A percentile compares a stretch with the other conserved stretches of the same genome.
phyloP scores from a whole-genome alignment of 2,888 invertebrate species.

The Tortrix viridana region DNA sequence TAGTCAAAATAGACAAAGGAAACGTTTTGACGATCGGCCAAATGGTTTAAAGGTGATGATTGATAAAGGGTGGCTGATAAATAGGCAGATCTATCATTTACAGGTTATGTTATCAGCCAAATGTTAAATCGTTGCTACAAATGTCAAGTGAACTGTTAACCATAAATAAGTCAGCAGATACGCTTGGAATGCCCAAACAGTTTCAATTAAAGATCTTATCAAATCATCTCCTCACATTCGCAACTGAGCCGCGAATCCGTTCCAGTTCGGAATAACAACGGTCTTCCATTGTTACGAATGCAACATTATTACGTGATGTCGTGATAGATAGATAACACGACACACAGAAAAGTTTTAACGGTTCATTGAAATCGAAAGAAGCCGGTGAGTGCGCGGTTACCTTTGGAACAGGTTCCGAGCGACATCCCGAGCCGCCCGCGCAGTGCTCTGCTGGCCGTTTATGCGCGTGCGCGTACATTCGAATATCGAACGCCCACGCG shows the following conservation, averaged over 20 bases:
- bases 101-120: background rate
- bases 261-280: conserved; percentile 43
- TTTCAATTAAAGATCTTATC: conserved; percentile 36
- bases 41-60: too few species aligned
- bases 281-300: conserved; percentile 46
- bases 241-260: conserved; percentile 45
- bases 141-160: background rate
- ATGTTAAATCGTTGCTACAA: background rate
- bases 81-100: too few species aligned
- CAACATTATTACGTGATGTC: conserved; percentile 64
- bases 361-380: conserved; percentile 81
- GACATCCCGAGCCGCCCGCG: conserved; percentile 71
- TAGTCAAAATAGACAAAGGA: too few species aligned
- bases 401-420: conserved; percentile 74
- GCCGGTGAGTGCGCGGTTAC: conserved; percentile 62
- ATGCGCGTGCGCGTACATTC: conserved; percentile 66
- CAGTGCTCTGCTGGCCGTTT: conserved; percentile 77
- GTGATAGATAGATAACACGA: conserved; percentile 62
- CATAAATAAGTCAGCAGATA: background rate
- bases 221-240: conserved; percentile 43
- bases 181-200: conserved; percentile 25
- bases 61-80: too few species aligned
- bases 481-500: conserved; percentile 48
- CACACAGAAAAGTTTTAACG: conserved; percentile 75
- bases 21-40: too few species aligned